These are phyloP conservation scores for Hypomecis punctinalis DNA, from an alignment of 2,888 invertebrate species.

Conservation along the genomic window DNA sequence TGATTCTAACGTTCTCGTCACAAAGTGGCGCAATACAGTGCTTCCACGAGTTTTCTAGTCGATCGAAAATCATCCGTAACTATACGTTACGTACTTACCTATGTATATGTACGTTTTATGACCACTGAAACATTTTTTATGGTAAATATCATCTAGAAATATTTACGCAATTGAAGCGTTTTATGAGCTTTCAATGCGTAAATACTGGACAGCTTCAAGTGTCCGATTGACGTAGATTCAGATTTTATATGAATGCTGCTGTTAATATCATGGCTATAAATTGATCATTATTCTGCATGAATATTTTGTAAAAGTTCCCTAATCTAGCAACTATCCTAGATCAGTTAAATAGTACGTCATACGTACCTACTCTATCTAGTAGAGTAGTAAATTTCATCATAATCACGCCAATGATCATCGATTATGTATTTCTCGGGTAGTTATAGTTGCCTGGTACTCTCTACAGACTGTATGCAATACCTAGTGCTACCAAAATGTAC, in stretches of 20 bases:
- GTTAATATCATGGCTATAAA: constrained; percentile 15
- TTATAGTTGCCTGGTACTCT: too few relatives aligned
- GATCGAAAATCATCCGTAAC: not conserved
- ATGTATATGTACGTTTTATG: constrained; percentile 7
- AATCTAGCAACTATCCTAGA: not conserved
- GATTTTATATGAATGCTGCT: constrained; percentile 19
- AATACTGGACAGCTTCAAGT: constrained; percentile 29
- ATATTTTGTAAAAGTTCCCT: not conserved
- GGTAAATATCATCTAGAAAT: constrained; percentile 13
- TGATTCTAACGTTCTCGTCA: too few relatives aligned
- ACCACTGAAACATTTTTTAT: constrained; percentile 17
- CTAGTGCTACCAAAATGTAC: too few relatives aligned
- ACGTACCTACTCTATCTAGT: too few relatives aligned
- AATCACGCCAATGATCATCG: too few relatives aligned
- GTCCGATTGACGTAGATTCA: constrained; percentile 27
- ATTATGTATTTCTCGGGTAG: too few relatives aligned
- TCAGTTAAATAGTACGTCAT: too few relatives aligned
- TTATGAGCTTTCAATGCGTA: constrained; percentile 24
- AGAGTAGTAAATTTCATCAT: too few relatives aligned
- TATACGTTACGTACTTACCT: not conserved
- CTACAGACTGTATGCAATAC: too few relatives aligned
- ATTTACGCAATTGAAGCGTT: constrained; percentile 25
- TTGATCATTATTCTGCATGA: constrained; percentile 10
- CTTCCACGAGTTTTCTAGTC: too few relatives aligned
- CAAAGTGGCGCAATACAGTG: too few relatives aligned